Base-by-base conservation (phyloP, 2,797 vertebrate genomes). In the Aeoliscus strigatus region DNA sequence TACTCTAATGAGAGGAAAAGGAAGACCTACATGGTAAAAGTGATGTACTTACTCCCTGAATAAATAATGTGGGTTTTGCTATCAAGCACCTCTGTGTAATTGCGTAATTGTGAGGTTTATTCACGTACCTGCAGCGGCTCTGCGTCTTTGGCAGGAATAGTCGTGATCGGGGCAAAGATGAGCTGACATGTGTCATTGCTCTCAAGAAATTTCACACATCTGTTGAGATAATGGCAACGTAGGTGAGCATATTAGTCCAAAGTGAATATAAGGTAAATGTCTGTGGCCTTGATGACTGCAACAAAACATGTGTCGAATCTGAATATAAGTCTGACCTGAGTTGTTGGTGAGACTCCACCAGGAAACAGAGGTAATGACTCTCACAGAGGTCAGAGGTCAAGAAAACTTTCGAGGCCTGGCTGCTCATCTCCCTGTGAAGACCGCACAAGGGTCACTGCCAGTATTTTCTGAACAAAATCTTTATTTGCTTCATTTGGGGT, bases 121-220 rank as follows among this genome's bases (percentile, higher is more conserved):
- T 12, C n/a, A 27, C 15, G 25, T 82, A 96, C 96, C 90, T 94
- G 82, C 35, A 98, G 83, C 0, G 94, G 92, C 13, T 88, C 91
- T 0, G 94, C 96, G 21, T 98, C 96, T 80, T 94, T 97, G 38
- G 96, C 96, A 2, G 86, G 80, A 57, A 99, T 89, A 24, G 74
- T 88, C 7, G 92, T 93, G 32, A 97, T 72, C 1, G 93, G 90
- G 8, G 92, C 87, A 53, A 98, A 97, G 73, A 99, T 97, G 38
- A 98, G 83, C 70, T 94, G 94, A 0, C 91, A 88, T 0, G 87
- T 84, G 62, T 94, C 91, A 0, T 97, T 97, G 85, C 90, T 96
- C 66, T 98, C 91, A 41, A 98, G 87, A 80, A 96, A 94, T 73
- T 94, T 99, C 9, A 99, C 90, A 86, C 94, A 94, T 49, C 96